Base-by-base conservation (phyloP, 2,113 vertebrate genomes). In the Haemorhous mexicanus region DNA sequence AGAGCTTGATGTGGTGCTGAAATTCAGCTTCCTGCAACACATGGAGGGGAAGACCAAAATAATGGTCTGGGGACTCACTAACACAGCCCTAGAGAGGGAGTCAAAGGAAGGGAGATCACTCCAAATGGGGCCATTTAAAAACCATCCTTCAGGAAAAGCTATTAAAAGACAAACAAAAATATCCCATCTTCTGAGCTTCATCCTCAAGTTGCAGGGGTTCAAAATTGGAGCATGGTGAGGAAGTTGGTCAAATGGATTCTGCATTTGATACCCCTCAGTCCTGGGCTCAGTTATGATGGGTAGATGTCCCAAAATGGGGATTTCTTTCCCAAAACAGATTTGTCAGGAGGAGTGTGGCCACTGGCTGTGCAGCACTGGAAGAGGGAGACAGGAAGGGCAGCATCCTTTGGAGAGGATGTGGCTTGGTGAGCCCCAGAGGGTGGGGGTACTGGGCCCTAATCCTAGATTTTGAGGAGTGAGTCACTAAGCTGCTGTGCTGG, bases 401-500 rank as follows among this genome's bases (percentile, higher is more conserved):
- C 80, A 76, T 44, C 3, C 1, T 68, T 67, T 27, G 68, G 59
- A 74, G 30, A 33, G 27, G 23, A 83, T 2, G 24, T 10, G 28
- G 44, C 44, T 19, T 0, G 9, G 46, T 16, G 37, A 78, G 44
- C 47, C 10, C 22, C 0, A 0, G 47, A 39, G 18, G 49, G 43
- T 77, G 47, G 43, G 70, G 59, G 44, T 39, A 75, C 0, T 0
- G 1, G 66, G 49, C 19, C 35, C 11, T 79, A 87, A 95, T 72
- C 91, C 70, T 72, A 13, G 2, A 46, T 82, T 61, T 68, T 87
- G 82, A 72, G 66, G 53, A 78, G 5, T 84, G 93, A 96, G 82
- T 95, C 92, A 95, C 87, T 87, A 70, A 91, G 84, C 77, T 89
- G 91, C 47, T 87, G 39, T 63, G 69, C 69, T 91, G 74, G 18